These are phyloP conservation scores for Drosophila ogumai DNA, from an alignment of 1,140 invertebrate species.

Conservation along the genomic window DNA sequence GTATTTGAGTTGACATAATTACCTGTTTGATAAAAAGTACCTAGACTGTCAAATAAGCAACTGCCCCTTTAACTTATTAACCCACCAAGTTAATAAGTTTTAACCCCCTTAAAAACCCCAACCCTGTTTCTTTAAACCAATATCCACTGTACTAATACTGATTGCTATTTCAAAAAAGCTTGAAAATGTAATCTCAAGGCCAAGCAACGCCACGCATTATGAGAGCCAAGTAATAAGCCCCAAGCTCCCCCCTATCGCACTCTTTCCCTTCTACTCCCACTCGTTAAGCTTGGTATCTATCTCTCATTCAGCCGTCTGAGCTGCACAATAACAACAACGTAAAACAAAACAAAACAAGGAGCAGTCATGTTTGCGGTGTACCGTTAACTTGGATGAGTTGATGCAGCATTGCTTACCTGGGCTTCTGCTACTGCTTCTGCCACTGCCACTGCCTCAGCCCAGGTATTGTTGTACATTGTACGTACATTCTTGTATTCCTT, in stretches of 20 bases:
- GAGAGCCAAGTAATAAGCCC: conserved; percentile 53
- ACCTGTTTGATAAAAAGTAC: no score
- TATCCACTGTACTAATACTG: conserved; percentile 28
- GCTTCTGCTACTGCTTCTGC: conserved; percentile 8
- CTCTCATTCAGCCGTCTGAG: conserved; percentile 18
- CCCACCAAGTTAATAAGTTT: neutral
- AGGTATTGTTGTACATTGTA: conserved; percentile 53
- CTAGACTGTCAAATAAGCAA: neutral
- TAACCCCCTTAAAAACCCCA: no score
- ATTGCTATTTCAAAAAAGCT: conserved; percentile 14
- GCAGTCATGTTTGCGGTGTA: conserved; percentile 51
- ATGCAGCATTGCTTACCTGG: conserved; percentile 48
- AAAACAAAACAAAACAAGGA: conserved; percentile 23
- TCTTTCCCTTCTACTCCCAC: neutral
- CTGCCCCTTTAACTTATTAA: neutral
- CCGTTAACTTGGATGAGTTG: conserved; percentile 52
- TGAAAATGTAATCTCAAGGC: conserved; percentile 52
- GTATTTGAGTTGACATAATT: neutral
- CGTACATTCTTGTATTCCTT: conserved; percentile 40
- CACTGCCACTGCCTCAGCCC: conserved; percentile 23
- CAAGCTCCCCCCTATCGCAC: neutral
- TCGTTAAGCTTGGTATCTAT: conserved; percentile 4
- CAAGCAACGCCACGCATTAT: conserved; percentile 41
- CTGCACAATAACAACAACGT: conserved; percentile 30
- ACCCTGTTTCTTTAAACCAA: neutral